These are phyloP conservation scores for Nylanderia fulva DNA, from an alignment of 1,140 invertebrate genomes.

Conservation along the genomic window DNA sequence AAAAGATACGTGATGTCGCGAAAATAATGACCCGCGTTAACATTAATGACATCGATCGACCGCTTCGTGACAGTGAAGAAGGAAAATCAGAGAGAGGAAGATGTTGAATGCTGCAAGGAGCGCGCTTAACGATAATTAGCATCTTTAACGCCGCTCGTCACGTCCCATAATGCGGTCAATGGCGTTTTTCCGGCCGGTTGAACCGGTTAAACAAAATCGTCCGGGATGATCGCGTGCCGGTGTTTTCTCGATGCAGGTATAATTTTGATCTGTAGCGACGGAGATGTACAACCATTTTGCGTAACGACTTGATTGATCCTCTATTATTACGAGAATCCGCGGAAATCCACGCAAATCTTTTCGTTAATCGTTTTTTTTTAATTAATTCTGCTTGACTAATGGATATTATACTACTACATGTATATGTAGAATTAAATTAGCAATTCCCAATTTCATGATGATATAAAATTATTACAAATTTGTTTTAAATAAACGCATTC, in stretches of 20 bases:
- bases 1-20: not conserved
- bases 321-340: not conserved
- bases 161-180: not conserved
- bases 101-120: not conserved
- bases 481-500: no score
- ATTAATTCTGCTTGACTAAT: no score
- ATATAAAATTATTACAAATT: no score
- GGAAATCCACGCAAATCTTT: no score
- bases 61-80: not conserved
- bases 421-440: no score
- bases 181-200: conserved; percentile 6
- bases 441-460: no score
- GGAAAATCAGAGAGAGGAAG: not conserved
- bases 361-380: no score
- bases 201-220: not conserved
- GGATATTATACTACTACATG: no score
- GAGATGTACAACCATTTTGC: not conserved
- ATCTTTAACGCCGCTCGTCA: not conserved
- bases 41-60: not conserved
- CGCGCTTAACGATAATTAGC: not conserved
- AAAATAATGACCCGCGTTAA: not conserved
- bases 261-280: not conserved
- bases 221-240: not conserved
- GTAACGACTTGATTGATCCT: not conserved
- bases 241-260: not conserved